Evolutionary conservation across 1,140 invertebrate genomes (phyloP).

Genomic region (Akabosia matsudoensis): DNA sequence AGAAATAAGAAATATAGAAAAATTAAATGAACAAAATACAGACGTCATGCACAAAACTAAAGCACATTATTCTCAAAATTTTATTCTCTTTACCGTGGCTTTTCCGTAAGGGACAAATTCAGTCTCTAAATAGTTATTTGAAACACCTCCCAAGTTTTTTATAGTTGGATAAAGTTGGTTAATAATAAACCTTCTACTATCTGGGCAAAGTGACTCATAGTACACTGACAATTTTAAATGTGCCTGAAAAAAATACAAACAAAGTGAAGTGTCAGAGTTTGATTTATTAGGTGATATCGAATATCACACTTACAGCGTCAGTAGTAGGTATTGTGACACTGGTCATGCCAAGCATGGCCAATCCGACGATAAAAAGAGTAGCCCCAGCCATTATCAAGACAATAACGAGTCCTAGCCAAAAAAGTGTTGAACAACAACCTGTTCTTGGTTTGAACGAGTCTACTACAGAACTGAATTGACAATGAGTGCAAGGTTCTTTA

Average conservation of each 20-base stretch:
- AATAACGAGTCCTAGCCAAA: neutral
- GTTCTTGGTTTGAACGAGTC: neutral
- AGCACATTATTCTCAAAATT: neutral
- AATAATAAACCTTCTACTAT: constrained; percentile 67
- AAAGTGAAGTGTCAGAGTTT: neutral
- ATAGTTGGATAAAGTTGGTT: constrained; percentile 57
- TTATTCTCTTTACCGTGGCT: constrained; percentile 54
- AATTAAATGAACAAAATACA: neutral
- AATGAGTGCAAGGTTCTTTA: neutral
- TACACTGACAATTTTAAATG: constrained; percentile 55
- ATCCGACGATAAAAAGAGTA: neutral
- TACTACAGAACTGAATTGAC: neutral
- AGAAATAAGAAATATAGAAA: neutral
- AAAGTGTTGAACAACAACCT: neutral
- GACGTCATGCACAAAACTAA: neutral
- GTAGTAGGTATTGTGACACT: neutral
- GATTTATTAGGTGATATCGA: no score
- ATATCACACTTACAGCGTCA: neutral
- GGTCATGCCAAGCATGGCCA: neutral
- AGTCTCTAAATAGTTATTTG: constrained; percentile 54
- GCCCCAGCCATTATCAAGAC: neutral
- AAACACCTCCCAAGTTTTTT: constrained; percentile 49
- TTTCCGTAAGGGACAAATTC: constrained; percentile 72
- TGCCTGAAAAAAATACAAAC: neutral
- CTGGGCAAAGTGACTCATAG: constrained; percentile 76